Conservation (phyloP, 2,888 invertebrate species). For the Eurytoma californica region DNA sequence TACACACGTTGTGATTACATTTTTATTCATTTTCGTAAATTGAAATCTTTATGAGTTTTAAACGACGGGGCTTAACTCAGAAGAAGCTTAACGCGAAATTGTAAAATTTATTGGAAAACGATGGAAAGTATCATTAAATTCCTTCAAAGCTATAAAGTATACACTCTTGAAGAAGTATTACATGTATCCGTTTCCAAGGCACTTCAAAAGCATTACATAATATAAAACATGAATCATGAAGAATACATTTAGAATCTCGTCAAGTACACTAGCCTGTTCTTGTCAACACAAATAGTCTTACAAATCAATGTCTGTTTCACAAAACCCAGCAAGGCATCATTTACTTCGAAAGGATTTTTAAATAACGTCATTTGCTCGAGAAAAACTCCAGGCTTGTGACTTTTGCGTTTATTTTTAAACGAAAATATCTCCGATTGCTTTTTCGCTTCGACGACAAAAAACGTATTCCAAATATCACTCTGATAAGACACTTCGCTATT, state of each 20-base stretch:
- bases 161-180: neutral
- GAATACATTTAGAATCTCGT: constrained; percentile 38
- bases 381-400: too few relatives aligned
- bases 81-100: too few relatives aligned
- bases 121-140: constrained; percentile 6
- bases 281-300: neutral
- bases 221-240: constrained; percentile 32
- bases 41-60: neutral
- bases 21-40: neutral
- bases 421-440: too few relatives aligned
- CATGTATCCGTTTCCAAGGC: constrained; percentile 18
- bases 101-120: neutral
- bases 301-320: neutral
- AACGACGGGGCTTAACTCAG: neutral
- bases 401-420: too few relatives aligned
- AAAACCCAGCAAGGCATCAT: too few relatives aligned
- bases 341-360: too few relatives aligned
- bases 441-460: too few relatives aligned
- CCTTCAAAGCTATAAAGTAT: neutral
- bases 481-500: too few relatives aligned
- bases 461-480: too few relatives aligned
- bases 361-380: too few relatives aligned
- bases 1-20: neutral
- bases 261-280: neutral
- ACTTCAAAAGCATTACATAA: constrained; percentile 23